Conservation (phyloP, 2,113 vertebrate species). For the Oenanthe oenanthe region DNA sequence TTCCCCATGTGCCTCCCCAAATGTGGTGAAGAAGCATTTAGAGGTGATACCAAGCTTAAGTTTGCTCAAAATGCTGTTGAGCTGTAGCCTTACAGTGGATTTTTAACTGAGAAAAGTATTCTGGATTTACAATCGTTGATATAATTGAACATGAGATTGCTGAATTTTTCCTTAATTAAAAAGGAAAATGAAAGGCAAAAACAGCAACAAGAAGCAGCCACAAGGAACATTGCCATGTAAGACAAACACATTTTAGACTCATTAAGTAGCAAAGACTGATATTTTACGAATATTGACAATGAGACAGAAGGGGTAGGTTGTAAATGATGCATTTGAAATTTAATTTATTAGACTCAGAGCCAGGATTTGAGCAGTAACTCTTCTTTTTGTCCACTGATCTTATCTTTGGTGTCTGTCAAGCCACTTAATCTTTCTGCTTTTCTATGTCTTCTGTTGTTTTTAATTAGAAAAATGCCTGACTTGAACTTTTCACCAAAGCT, state of each 20-base stretch:
- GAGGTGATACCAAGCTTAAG: background rate
- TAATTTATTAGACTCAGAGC: background rate
- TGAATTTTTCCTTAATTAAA: background rate
- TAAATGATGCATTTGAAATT: background rate
- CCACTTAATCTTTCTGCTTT: background rate
- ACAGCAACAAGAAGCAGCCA: background rate
- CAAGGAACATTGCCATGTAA: fast-evolving
- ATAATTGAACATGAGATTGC: background rate
- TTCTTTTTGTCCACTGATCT: conserved; percentile 44
- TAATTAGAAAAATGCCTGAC: conserved; percentile 4
- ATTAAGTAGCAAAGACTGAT: background rate
- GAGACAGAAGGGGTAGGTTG: background rate
- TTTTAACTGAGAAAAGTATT: background rate
- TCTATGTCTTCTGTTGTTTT: conserved; percentile 6
- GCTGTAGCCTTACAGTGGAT: background rate
- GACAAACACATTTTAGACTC: background rate
- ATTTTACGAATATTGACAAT: background rate
- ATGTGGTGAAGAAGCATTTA: conserved; percentile 20
- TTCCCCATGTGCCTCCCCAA: conserved; percentile 43
- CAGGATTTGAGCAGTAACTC: background rate
- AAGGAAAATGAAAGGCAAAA: background rate
- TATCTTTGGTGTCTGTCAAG: conserved; percentile 20
- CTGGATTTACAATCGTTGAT: background rate
- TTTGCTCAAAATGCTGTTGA: background rate
- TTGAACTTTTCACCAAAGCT: background rate